Percentiles rank a stretch among this genome's conserved stretches.
phyloP scores from a whole-genome alignment of 2,113 vertebrate species.

The Cavia aperea region DNA sequence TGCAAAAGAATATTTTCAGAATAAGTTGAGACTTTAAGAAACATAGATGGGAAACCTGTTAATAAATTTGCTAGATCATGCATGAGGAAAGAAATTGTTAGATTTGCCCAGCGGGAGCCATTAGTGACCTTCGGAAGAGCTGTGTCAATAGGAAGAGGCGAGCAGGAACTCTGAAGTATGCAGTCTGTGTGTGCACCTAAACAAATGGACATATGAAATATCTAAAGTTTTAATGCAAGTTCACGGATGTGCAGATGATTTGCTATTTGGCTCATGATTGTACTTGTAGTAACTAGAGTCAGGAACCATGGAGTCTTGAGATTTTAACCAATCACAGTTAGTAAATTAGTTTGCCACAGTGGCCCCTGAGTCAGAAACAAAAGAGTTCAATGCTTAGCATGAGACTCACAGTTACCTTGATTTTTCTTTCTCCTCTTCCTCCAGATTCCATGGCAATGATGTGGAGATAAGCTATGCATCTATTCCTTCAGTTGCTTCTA shows the following conservation, averaged over 20 bases:
- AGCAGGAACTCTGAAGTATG: background rate
- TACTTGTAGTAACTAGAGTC: background rate
- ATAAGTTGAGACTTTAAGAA: background rate
- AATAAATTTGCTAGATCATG: background rate
- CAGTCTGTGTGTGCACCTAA: background rate
- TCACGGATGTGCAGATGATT: background rate
- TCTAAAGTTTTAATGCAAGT: background rate
- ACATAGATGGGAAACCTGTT: background rate
- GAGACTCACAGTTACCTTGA: no score
- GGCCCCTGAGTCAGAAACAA: background rate
- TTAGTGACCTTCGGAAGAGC: background rate
- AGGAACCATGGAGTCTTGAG: background rate
- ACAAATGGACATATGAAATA: background rate
- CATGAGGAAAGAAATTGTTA: background rate
- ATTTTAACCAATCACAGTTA: background rate
- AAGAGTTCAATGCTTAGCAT: background rate
- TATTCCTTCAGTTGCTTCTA: background rate
- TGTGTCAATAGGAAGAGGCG: background rate
- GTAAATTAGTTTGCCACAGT: background rate
- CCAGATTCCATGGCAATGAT: background rate
- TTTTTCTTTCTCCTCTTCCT: background rate
- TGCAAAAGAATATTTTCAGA: background rate
- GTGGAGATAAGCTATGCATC: background rate
- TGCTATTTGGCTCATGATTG: background rate
- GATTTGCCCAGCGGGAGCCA: background rate